phyloP scores from a whole-genome alignment of 2,888 invertebrate species.

The Pyrochroa serraticornis region DNA sequence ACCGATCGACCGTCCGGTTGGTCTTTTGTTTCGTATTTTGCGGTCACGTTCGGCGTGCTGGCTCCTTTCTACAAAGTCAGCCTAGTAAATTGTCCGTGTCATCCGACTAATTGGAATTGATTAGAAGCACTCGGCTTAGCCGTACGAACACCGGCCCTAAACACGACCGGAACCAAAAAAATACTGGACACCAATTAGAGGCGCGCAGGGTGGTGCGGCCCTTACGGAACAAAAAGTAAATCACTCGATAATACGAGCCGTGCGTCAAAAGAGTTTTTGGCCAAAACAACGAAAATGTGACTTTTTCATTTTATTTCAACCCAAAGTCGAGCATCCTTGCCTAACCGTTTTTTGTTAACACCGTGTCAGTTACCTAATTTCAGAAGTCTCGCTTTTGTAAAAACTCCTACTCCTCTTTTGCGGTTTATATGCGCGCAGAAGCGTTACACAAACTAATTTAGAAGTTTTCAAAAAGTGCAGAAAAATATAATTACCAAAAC shows the following conservation, averaged over 20 bases:
- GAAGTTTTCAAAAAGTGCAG: too few species aligned
- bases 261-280: constrained; percentile 9
- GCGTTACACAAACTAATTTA: too few species aligned
- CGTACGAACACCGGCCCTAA: constrained; percentile 21
- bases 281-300: constrained; percentile 5
- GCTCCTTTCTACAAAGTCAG: constrained; percentile 36
- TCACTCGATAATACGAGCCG: background rate
- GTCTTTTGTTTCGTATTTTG: constrained; percentile 39
- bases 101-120: constrained; percentile 46
- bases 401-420: too few species aligned
- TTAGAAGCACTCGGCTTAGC: constrained; percentile 38
- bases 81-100: constrained; percentile 43
- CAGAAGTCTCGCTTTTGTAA: too few species aligned
- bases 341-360: too few species aligned
- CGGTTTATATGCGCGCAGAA: too few species aligned
- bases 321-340: too few species aligned
- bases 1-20: constrained; percentile 10
- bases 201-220: constrained; percentile 17
- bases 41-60: constrained; percentile 39
- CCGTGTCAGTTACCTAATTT: too few species aligned
- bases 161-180: constrained; percentile 21
- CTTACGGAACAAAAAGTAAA: constrained; percentile 9
- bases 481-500: too few species aligned
- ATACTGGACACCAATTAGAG: constrained; percentile 25
- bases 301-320: too few species aligned